Percentiles rank a stretch among this genome's conserved stretches.
These are phyloP conservation scores for Myzus persicae DNA, from an alignment of 1,140 invertebrate species.

Conservation along the genomic window DNA sequence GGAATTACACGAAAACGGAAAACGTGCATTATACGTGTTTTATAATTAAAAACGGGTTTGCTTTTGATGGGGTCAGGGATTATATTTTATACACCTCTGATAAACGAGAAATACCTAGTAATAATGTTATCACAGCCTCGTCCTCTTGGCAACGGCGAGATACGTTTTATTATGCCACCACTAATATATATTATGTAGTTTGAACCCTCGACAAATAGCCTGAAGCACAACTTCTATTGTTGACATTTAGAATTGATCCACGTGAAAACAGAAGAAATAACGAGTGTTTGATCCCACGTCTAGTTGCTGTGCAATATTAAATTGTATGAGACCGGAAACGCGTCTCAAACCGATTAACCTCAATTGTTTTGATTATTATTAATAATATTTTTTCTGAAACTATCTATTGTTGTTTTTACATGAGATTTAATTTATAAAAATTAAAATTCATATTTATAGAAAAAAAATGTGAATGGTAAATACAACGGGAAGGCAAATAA, in stretches of 20 bases:
- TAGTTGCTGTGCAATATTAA: not conserved
- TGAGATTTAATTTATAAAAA: too few relatives aligned
- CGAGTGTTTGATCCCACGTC: not conserved
- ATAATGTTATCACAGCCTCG: not conserved
- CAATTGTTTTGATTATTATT: not conserved
- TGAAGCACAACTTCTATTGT: not conserved
- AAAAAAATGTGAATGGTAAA: too few relatives aligned
- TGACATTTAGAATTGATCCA: not conserved
- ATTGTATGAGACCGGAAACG: not conserved
- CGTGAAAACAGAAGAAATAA: not conserved
- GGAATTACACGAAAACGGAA: not conserved
- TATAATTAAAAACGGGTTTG: constrained; percentile 1
- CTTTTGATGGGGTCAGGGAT: not conserved
- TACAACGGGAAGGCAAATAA: too few relatives aligned
- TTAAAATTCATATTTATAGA: too few relatives aligned
- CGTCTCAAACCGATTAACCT: not conserved
- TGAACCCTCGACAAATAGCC: not conserved
- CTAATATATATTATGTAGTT: not conserved
- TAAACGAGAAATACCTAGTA: constrained; percentile 10
- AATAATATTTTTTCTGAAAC: not conserved
- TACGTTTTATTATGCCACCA: not conserved
- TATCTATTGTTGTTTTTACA: too few relatives aligned
- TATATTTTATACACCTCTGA: not conserved
- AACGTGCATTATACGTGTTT: not conserved
- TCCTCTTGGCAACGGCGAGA: not conserved